Conservation (phyloP, 2,888 invertebrate genomes). For the Erpobdella octoculata region DNA sequence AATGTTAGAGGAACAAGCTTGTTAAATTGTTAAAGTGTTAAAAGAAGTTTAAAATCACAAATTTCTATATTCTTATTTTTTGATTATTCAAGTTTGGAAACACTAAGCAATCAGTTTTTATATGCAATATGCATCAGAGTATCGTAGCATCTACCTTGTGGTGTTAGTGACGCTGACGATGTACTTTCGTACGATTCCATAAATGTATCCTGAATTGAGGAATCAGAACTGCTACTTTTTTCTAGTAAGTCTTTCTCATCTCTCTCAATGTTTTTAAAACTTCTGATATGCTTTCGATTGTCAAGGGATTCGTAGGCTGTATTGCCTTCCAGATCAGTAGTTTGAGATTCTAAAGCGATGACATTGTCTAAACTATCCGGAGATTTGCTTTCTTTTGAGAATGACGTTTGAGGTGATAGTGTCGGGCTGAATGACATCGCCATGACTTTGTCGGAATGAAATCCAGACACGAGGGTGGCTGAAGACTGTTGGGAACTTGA, state of each 20-base stretch:
- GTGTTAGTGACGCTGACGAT: neutral
- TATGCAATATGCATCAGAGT: too few species aligned
- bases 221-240: conserved; percentile 3
- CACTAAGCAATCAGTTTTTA: too few species aligned
- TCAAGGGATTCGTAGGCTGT: neutral
- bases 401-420: conserved; percentile 19
- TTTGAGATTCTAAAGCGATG: neutral
- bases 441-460: neutral
- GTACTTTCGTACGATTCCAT: conserved; percentile 12
- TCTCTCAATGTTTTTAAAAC: neutral
- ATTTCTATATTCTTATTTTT: too few species aligned
- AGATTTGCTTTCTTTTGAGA: neutral
- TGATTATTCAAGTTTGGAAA: too few species aligned
- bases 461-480: conserved; percentile 34
- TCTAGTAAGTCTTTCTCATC: neutral
- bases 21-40: too few species aligned
- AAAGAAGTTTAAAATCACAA: too few species aligned
- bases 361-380: neutral
- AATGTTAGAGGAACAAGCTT: too few species aligned
- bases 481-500: conserved; percentile 36
- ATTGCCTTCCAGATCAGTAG: neutral
- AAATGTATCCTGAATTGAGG: conserved; percentile 9
- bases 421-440: neutral
- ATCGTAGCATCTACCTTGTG: conserved; percentile 7
- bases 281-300: neutral